Percentiles rank a stretch among this genome's conserved stretches.
Evolutionary conservation across 2,113 vertebrate species (phyloP).

Genomic region (Leptobrachium ailaonicum): DNA sequence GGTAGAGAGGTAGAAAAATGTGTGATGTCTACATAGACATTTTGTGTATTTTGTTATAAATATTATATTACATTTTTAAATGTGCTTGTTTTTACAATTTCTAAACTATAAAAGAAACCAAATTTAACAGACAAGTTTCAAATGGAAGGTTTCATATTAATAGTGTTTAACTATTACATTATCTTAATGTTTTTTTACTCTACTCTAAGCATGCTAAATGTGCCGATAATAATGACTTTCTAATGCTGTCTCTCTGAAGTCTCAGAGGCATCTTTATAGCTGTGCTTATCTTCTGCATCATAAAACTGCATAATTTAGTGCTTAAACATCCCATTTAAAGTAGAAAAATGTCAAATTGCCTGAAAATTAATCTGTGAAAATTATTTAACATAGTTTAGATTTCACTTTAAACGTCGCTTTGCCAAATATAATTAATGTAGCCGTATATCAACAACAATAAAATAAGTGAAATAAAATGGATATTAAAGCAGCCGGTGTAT

Average conservation of each 20-base stretch:
- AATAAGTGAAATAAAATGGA: too few species aligned
- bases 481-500: too few species aligned
- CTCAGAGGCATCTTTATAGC: conserved; percentile 78
- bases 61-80: not conserved
- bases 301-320: conserved; percentile 80
- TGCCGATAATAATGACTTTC: conserved; percentile 76
- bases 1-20: too few species aligned
- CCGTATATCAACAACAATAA: too few species aligned
- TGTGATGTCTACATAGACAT: too few species aligned
- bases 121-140: conserved; percentile 49
- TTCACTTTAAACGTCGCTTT: conserved; percentile 18
- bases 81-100: conserved; percentile 9
- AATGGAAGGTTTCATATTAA: conserved; percentile 73
- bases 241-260: conserved; percentile 73
- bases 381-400: conserved; percentile 20
- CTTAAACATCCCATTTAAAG: conserved; percentile 81
- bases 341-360: conserved; percentile 65
- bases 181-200: conserved; percentile 78
- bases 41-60: too few species aligned
- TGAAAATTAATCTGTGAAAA: conserved; percentile 70
- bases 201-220: conserved; percentile 80
- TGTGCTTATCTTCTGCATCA: conserved; percentile 77
- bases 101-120: not conserved
- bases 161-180: conserved; percentile 80
- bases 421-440: not conserved